Conservation (phyloP, 2,113 vertebrate genomes). For the Cryptotis parvus region DNA sequence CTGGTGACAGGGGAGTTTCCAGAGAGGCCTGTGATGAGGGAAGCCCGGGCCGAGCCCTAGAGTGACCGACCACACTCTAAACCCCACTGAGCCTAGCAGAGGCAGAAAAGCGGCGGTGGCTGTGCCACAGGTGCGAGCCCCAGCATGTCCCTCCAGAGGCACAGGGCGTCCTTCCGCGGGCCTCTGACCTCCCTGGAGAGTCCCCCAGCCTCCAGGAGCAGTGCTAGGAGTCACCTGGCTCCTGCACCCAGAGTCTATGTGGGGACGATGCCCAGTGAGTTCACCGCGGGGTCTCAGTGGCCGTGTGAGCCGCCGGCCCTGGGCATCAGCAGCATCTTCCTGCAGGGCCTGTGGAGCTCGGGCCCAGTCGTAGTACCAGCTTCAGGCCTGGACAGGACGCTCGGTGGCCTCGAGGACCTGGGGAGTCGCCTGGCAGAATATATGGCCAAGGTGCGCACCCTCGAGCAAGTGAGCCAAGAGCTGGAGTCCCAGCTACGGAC, state of each 20-base stretch:
- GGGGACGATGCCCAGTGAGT: conserved; percentile 85
- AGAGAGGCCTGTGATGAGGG: conserved; percentile 61
- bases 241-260: conserved; percentile 90
- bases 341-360: conserved; percentile 94
- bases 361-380: conserved; percentile 84
- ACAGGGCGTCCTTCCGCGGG: conserved; percentile 90
- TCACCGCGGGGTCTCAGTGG: conserved; percentile 89
- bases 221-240: conserved; percentile 68
- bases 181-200: conserved; percentile 79
- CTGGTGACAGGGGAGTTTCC: conserved; percentile 57
- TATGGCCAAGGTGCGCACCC: conserved; percentile 93
- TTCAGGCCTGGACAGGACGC: conserved; percentile 85
- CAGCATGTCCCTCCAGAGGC: conserved; percentile 92
- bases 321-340: conserved; percentile 96
- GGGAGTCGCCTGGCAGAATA: conserved; percentile 94
- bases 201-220: conserved; percentile 85
- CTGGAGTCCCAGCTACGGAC: conserved; percentile 93
- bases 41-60: conserved; percentile 49
- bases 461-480: conserved; percentile 94
- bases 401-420: conserved; percentile 85
- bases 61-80: conserved; percentile 24
- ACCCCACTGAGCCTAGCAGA: conserved; percentile 30
- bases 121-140: conserved; percentile 65
- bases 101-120: conserved; percentile 74
- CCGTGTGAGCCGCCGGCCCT: conserved; percentile 94